Conservation (phyloP, 2,113 vertebrate genomes). For the Desmodus rotundus region DNA sequence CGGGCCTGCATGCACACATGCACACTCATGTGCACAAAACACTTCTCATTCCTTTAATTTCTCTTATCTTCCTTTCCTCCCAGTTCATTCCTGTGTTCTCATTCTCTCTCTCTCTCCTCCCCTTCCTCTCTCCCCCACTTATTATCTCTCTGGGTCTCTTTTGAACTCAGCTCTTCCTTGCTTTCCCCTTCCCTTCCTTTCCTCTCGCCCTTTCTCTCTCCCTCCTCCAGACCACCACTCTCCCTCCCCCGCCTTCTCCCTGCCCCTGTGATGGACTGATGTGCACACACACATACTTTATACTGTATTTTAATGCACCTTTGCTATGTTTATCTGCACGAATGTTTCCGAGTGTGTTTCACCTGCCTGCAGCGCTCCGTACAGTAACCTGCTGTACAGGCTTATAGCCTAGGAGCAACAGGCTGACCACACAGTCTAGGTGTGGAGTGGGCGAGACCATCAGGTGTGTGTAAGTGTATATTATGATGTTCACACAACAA, state of each 20-base stretch:
- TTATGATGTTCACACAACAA: neutral
- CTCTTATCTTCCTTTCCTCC: neutral
- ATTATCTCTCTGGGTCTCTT: neutral
- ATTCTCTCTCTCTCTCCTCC: neutral
- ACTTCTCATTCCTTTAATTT: neutral
- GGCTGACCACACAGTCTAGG: neutral
- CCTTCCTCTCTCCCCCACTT: neutral
- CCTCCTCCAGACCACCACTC: neutral
- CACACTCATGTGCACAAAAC: neutral
- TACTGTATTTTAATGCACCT: neutral
- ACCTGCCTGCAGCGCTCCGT: neutral
- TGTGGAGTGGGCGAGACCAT: neutral
- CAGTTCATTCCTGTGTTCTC: neutral
- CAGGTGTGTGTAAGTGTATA: neutral
- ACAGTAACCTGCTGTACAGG: neutral
- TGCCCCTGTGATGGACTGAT: no score
- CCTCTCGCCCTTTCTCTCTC: neutral
- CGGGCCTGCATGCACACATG: neutral
- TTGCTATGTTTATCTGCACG: neutral
- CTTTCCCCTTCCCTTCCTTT: neutral
- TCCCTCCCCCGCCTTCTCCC: neutral
- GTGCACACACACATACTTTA: neutral
- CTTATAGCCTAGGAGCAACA: neutral
- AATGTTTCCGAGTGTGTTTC: neutral
- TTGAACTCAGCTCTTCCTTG: neutral